Conservation (phyloP, 1,140 invertebrate genomes). For the Harlomillsia oculata region DNA sequence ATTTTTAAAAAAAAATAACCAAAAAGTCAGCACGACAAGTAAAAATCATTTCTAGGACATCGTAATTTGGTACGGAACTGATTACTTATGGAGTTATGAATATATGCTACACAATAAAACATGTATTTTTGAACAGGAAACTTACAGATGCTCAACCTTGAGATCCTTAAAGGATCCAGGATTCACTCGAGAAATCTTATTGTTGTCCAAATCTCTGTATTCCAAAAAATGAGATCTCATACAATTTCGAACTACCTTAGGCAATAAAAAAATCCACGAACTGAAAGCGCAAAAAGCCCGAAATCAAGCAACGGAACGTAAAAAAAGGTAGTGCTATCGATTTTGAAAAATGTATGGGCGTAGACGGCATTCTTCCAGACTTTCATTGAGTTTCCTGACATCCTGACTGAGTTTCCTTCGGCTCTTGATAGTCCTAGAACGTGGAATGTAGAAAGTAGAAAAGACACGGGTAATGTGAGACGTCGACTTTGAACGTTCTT, state of each 20-base stretch:
- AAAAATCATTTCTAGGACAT: not conserved
- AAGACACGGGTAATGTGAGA: no score
- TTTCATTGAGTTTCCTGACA: not conserved
- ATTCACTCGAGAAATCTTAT: conserved; percentile 21
- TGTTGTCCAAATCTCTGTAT: conserved; percentile 34
- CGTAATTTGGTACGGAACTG: no score
- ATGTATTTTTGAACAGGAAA: not conserved
- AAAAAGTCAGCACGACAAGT: not conserved
- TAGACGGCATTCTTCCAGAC: not conserved
- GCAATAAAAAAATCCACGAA: no score
- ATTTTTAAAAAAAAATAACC: not conserved
- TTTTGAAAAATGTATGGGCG: not conserved
- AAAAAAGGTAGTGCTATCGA: not conserved
- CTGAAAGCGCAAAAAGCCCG: no score
- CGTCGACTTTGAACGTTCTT: no score
- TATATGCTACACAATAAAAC: not conserved
- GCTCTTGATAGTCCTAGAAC: no score
- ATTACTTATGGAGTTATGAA: no score
- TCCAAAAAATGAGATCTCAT: not conserved
- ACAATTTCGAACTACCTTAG: no score
- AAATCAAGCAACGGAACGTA: not conserved
- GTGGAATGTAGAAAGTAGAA: no score
- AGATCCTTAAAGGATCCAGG: conserved; percentile 20
- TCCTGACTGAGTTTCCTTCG: no score
- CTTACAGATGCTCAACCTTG: conserved; percentile 33